Evolutionary conservation across 2,888 invertebrate species (phyloP).

Genomic region (Scaptomyza flava): DNA sequence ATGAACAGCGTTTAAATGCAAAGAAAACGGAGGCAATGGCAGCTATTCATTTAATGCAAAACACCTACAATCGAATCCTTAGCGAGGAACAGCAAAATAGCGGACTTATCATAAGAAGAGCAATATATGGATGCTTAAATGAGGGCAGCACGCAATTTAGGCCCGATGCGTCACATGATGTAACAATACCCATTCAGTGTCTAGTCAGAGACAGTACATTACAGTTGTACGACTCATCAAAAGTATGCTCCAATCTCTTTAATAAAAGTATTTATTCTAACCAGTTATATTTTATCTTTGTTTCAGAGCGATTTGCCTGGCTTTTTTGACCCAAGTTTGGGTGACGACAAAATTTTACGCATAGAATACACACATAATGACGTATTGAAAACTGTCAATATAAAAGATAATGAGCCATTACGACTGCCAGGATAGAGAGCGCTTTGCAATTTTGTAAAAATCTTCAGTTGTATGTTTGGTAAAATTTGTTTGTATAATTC

Average conservation of each 20-base stretch:
- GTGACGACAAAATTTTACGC: slow-evolving; percentile 94
- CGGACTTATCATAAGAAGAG: slow-evolving; percentile 94
- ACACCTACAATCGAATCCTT: slow-evolving; percentile 93
- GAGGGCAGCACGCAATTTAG: slow-evolving; percentile 71
- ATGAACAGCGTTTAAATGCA: slow-evolving; percentile 89
- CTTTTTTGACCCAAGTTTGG: slow-evolving; percentile 97
- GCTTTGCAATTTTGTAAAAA: slow-evolving; percentile 63
- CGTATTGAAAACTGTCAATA: slow-evolving; percentile 90
- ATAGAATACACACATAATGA: slow-evolving; percentile 94
- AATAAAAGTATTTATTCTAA: too few relatives aligned
- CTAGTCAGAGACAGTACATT: slow-evolving; percentile 96
- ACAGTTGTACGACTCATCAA: slow-evolving; percentile 92
- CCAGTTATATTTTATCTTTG: slow-evolving; percentile 40
- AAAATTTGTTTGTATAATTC: slow-evolving; percentile 59
- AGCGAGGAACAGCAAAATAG: slow-evolving; percentile 92
- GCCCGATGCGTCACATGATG: slow-evolving; percentile 89
- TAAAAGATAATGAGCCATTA: slow-evolving; percentile 92
- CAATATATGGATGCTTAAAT: slow-evolving; percentile 90
- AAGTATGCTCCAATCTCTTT: slow-evolving; percentile 86
- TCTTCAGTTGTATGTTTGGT: slow-evolving; percentile 70
- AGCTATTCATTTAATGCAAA: slow-evolving; percentile 95
- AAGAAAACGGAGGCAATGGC: slow-evolving; percentile 93
- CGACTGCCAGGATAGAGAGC: slow-evolving; percentile 86
- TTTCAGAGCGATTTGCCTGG: slow-evolving; percentile 96
- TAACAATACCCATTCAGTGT: slow-evolving; percentile 97